phyloP scores from a whole-genome alignment of 2,888 invertebrate genomes.

The Halocaridina rubra region DNA sequence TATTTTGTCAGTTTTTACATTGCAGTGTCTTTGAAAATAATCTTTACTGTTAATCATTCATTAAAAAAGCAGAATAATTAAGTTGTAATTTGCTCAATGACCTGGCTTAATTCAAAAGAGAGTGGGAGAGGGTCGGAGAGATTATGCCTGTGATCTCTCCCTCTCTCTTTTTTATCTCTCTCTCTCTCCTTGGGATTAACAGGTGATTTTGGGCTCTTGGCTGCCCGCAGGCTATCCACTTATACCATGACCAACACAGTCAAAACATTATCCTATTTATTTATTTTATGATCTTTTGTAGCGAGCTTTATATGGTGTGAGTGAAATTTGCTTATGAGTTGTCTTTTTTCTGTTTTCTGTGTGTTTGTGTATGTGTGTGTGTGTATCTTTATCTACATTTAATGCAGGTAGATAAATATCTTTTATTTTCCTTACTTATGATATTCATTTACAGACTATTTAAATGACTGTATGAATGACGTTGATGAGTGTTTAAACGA shows the following conservation, averaged over 20 bases:
- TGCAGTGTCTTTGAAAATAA: too few relatives aligned
- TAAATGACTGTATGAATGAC: too few relatives aligned
- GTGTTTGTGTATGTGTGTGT: neutral
- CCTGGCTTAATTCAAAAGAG: constrained; percentile 51
- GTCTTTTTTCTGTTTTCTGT: too few relatives aligned
- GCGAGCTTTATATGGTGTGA: too few relatives aligned
- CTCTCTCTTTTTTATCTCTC: constrained; percentile 27
- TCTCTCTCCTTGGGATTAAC: constrained; percentile 58
- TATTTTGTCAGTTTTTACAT: too few relatives aligned
- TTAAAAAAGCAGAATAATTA: neutral
- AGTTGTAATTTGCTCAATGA: constrained; percentile 56
- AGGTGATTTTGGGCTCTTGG: constrained; percentile 56
- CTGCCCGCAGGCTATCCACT: constrained; percentile 48
- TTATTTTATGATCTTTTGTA: neutral
- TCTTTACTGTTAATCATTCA: neutral
- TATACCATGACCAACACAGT: constrained; percentile 46
- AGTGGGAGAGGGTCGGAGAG: constrained; percentile 41
- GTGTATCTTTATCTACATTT: too few relatives aligned
- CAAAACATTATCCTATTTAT: neutral
- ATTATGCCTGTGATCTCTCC: constrained; percentile 20
- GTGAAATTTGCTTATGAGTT: too few relatives aligned
- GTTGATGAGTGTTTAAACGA: too few relatives aligned
- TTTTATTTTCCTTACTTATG: too few relatives aligned
- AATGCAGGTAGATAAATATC: too few relatives aligned
- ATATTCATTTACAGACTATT: too few relatives aligned